Evolutionary conservation across 2,113 vertebrate genomes (phyloP).

Genomic region (Kryptolebias marmoratus): DNA sequence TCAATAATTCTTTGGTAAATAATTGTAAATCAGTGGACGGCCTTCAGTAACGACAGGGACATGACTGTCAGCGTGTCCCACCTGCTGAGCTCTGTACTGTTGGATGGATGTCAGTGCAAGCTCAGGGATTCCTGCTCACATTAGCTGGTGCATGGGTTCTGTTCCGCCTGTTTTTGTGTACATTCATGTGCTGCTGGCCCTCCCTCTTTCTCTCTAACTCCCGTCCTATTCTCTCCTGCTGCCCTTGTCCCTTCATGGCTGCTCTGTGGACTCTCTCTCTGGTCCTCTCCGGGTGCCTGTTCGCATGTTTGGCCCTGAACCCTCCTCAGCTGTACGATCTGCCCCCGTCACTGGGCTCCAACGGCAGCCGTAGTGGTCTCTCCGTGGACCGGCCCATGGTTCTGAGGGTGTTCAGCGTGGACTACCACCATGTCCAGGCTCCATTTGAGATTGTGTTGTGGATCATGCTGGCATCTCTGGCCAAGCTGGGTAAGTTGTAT

Average conservation of each 20-base stretch:
- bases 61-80: neutral
- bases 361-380: slow-evolving; percentile 41
- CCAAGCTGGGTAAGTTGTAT: slow-evolving; percentile 82
- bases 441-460: slow-evolving; percentile 87
- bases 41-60: neutral
- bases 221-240: slow-evolving; percentile 25
- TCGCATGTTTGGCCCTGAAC: slow-evolving; percentile 38
- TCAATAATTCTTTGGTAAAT: neutral
- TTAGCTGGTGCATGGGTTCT: slow-evolving; percentile 61
- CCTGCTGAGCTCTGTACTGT: slow-evolving; percentile 26
- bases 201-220: slow-evolving; percentile 24
- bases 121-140: slow-evolving; percentile 78
- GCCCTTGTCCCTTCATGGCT: slow-evolving; percentile 53
- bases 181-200: slow-evolving; percentile 11
- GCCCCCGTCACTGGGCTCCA: slow-evolving; percentile 27
- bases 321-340: slow-evolving; percentile 29
- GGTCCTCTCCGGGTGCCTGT: slow-evolving; percentile 35
- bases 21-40: neutral
- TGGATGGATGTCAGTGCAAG: slow-evolving; percentile 61
- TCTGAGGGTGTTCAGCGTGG: slow-evolving; percentile 81
- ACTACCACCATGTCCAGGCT: slow-evolving; percentile 84
- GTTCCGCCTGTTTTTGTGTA: slow-evolving; percentile 34
- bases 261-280: slow-evolving; percentile 42
- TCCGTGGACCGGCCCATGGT: slow-evolving; percentile 40
- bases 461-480: slow-evolving; percentile 88